Base-by-base conservation (phyloP, 2,888 invertebrate genomes). In the Epirrhoe alternata region DNA sequence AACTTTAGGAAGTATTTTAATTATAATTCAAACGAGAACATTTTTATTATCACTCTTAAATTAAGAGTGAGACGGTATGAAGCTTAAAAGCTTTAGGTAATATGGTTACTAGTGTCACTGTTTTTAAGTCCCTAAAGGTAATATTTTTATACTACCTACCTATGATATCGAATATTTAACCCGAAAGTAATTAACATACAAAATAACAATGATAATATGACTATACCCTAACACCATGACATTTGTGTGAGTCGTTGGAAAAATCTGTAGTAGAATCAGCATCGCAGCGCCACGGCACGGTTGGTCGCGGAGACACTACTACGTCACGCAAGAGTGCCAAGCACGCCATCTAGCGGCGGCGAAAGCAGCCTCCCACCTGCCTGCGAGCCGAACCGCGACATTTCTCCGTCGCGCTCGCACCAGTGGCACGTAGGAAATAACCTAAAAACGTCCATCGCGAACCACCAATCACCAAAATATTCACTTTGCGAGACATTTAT, bases 241-340 rank as follows among this genome's bases (percentile, higher is more conserved):
- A 87, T 86, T 86, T 83, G 81, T 81, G 86, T 84, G 86, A 86
- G 90, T 90, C 88, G 90, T 90, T 89, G 83, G 88, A 92, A 92
- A 93, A 91, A 90, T 91, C 89, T 88, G 86, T 89, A 89, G 88
- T 90, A 90, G 90, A 92, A 87, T 88, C 84, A 88, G 86, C 84
- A 88, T 87, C 88, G 87, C 89, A 88, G 89, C 89, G 89, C 88
- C 87, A 81, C 89, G 86, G 90, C 84, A 86, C 92, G 86, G 89
- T 88, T 89, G 90, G 89, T 88, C 89, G 90, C 88, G 85, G 87
- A 90, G 88, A 86, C 86, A 88, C 24, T 83, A 14, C 77, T 77
- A 82, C 88, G 88, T 89, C 84, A 88, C 89, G 86, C 85, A 80
- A 60, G 53, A 78, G 60, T 77, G 77, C 76, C 63, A 14, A 71